phyloP scores from a whole-genome alignment of 1,140 invertebrate genomes.

The Popillia japonica region DNA sequence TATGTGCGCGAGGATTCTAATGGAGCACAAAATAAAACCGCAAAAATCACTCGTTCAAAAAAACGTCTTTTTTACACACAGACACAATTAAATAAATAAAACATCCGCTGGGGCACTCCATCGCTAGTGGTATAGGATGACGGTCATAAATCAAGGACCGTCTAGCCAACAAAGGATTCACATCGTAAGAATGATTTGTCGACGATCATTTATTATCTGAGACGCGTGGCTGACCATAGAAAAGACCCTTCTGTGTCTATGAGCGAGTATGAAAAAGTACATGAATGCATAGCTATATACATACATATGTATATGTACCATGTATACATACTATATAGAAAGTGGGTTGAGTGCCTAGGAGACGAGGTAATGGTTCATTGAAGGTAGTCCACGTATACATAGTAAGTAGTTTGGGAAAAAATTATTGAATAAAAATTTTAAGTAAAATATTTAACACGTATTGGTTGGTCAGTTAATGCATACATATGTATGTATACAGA shows the following conservation, averaged over 20 bases:
- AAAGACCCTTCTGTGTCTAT: background rate
- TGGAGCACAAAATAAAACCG: background rate
- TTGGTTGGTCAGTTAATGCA: no score
- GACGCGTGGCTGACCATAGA: slow-evolving; percentile 22
- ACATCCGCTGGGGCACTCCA: slow-evolving; percentile 17
- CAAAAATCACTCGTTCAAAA: slow-evolving; percentile 8
- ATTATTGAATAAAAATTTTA: no score
- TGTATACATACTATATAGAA: no score
- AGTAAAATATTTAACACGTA: no score
- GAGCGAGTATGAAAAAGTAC: background rate
- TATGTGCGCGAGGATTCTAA: no score
- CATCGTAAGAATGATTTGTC: slow-evolving; percentile 26
- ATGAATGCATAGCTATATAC: background rate
- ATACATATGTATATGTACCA: no score
- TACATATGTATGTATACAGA: no score
- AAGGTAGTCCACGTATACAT: no score
- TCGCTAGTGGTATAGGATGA: slow-evolving; percentile 4
- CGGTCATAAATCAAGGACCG: slow-evolving; percentile 27
- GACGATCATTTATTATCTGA: slow-evolving; percentile 29
- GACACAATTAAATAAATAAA: slow-evolving; percentile 34
- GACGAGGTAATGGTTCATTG: no score
- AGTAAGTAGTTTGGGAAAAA: no score
- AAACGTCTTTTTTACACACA: slow-evolving; percentile 18
- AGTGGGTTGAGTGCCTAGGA: no score
- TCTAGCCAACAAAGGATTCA: slow-evolving; percentile 21